A percentile compares a stretch with the other conserved stretches of the same genome.
Evolutionary conservation across 2,113 vertebrate species (phyloP).

Genomic region (cat (Felis catus)): F.catus_Fca126_mat1.0 CM031416.1:23653501-23654000

Average conservation of each 20-base stretch:
- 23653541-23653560: not conserved
- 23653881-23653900: not conserved
- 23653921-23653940: not conserved
- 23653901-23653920: not conserved
- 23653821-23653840: no score
- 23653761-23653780: not conserved
- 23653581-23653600: not conserved
- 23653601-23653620: not conserved
- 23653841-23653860: not conserved
- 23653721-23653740: not conserved
- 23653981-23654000: not conserved
- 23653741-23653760: not conserved
- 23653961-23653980: not conserved
- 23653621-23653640: not conserved
- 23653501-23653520: not conserved
- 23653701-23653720: not conserved
- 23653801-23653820: not conserved
- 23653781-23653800: not conserved
- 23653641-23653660: not conserved
- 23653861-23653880: not conserved
- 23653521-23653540: not conserved
- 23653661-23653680: fast-evolving
- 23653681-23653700: not conserved
- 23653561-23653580: not conserved
- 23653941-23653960: not conserved